Evolutionary conservation across 37 sponge, comb jelly and placozoan genomes (phyloP).

Genomic region (Oscarella lobularis): DNA sequence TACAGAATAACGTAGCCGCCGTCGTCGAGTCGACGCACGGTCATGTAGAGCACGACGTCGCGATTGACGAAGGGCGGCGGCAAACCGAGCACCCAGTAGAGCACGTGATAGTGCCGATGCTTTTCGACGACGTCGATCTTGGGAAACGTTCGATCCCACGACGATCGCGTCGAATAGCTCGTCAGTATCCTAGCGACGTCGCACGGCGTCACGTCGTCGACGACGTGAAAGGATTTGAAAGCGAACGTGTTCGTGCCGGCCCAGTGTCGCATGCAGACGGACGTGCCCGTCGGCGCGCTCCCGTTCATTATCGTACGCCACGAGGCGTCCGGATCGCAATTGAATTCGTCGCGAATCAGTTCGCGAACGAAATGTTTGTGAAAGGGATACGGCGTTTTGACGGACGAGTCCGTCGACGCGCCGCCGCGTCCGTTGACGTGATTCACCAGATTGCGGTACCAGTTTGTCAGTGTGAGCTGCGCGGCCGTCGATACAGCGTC

Average conservation of each 20-base stretch:
- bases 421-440: neutral
- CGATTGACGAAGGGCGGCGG: neutral
- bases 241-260: neutral
- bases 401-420: neutral
- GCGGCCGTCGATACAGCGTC: neutral
- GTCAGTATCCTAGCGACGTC: neutral
- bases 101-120: neutral
- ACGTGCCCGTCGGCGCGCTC: neutral
- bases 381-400: too few species aligned
- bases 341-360: neutral
- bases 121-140: neutral
- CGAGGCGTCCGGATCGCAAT: neutral
- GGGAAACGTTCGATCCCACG: neutral
- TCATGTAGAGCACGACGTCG: neutral
- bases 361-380: neutral
- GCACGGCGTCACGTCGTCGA: neutral
- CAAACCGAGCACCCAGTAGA: neutral
- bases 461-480: neutral
- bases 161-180: neutral
- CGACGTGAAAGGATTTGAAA: neutral
- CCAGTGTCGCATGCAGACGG: neutral
- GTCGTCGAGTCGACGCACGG: neutral
- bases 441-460: neutral
- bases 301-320: neutral
- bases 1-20: neutral